Percentiles rank a stretch among this genome's conserved stretches.
Conservation (phyloP, 2,888 invertebrate species). For the Biston betularia region DNA sequence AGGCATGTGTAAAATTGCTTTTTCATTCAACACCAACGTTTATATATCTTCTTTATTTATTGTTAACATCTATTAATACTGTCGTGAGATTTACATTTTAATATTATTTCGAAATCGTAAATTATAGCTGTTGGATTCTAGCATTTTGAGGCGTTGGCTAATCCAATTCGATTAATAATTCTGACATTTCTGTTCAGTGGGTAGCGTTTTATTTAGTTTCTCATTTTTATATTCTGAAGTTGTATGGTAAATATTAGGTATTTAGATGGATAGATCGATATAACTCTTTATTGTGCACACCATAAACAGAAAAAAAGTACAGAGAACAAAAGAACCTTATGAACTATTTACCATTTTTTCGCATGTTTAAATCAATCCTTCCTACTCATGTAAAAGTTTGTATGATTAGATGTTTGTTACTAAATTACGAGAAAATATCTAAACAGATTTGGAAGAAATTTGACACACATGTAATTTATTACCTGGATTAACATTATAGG, state of each 20-base stretch:
- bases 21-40: constrained; percentile 47
- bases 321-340: too few species aligned
- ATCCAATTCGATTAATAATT: constrained; percentile 69
- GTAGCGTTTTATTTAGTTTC: constrained; percentile 25
- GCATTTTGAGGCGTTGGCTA: constrained; percentile 54
- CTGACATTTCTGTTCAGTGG: constrained; percentile 54
- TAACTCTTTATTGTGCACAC: too few species aligned
- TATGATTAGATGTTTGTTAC: too few species aligned
- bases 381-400: too few species aligned
- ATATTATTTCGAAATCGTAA: constrained; percentile 34
- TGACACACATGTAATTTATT: too few species aligned
- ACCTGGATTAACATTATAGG: too few species aligned
- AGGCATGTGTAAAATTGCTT: constrained; percentile 65
- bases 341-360: too few species aligned
- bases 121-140: constrained; percentile 52
- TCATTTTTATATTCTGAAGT: not conserved
- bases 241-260: not conserved
- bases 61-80: constrained; percentile 76
- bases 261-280: too few species aligned
- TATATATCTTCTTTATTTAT: constrained; percentile 66
- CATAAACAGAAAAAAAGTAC: too few species aligned
- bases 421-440: too few species aligned
- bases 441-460: too few species aligned
- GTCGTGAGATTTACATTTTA: constrained; percentile 46
- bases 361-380: too few species aligned